Evolutionary conservation across 2,888 invertebrate species (phyloP).

Genomic region (Nomada ferruginata): DNA sequence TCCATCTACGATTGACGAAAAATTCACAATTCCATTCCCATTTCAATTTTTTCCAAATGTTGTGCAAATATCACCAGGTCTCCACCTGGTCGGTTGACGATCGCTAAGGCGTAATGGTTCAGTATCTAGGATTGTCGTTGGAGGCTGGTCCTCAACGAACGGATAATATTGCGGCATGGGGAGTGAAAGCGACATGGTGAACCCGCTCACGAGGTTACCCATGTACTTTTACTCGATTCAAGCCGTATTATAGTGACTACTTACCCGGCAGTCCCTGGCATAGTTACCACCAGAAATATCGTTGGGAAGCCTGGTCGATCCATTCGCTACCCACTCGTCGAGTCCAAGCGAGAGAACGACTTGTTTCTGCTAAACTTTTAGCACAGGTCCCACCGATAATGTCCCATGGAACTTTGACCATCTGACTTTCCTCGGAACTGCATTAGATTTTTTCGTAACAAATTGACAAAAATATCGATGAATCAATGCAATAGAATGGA

Average conservation of each 20-base stretch:
- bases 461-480: too few relatives aligned
- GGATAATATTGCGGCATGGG: slow-evolving; percentile 73
- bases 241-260: slow-evolving; percentile 73
- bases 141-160: slow-evolving; percentile 66
- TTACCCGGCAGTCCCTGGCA: slow-evolving; percentile 79
- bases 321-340: slow-evolving; percentile 67
- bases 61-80: slow-evolving; percentile 32
- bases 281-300: slow-evolving; percentile 78
- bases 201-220: slow-evolving; percentile 76
- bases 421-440: slow-evolving; percentile 8
- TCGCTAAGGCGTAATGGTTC: not conserved
- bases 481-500: too few relatives aligned
- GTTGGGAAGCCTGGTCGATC: slow-evolving; percentile 74
- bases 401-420: not conserved
- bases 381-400: slow-evolving; percentile 48
- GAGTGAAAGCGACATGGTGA: slow-evolving; percentile 81
- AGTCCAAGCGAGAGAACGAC: slow-evolving; percentile 33
- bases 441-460: not conserved
- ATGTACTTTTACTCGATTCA: slow-evolving; percentile 80
- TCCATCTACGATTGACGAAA: too few relatives aligned
- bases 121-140: slow-evolving; percentile 57
- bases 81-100: slow-evolving; percentile 9
- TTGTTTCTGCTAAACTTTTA: slow-evolving; percentile 49
- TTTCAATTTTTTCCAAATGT: too few relatives aligned
- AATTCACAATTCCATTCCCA: too few relatives aligned